These are phyloP conservation scores for Drosophila sechellia DNA, from an alignment of 1,140 invertebrate species.

Conservation along the genomic window DNA sequence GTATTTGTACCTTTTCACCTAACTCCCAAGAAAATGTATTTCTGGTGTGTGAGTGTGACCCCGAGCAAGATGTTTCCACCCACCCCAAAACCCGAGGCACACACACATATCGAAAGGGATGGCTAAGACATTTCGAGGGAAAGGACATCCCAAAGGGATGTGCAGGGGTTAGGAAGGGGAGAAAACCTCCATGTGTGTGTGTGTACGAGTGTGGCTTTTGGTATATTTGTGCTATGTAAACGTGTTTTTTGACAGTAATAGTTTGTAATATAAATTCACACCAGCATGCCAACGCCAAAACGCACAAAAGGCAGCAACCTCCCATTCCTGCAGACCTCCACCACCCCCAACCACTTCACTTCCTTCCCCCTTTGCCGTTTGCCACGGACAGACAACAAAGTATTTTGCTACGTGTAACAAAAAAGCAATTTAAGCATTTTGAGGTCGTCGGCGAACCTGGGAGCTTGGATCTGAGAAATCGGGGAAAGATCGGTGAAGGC, in stretches of 20 bases:
- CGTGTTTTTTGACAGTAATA: constrained; percentile 83
- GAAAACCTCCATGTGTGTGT: constrained; percentile 15
- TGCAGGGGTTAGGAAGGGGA: constrained; percentile 14
- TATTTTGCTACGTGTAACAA: constrained; percentile 83
- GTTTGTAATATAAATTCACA: constrained; percentile 84
- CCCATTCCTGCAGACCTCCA: constrained; percentile 6
- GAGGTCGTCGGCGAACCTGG: constrained; percentile 58
- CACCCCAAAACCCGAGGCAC: constrained; percentile 46
- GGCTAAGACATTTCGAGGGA: constrained; percentile 35
- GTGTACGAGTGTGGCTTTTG: constrained; percentile 32
- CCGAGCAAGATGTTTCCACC: constrained; percentile 67
- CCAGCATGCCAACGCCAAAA: constrained; percentile 73
- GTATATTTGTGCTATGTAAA: constrained; percentile 81
- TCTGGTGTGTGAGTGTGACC: constrained; percentile 32
- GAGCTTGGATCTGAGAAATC: constrained; percentile 2
- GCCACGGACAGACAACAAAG: constrained; percentile 68
- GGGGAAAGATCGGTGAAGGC: constrained; percentile 12
- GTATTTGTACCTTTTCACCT: too few relatives aligned
- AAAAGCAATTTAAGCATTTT: constrained; percentile 83
- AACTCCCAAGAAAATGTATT: background rate
- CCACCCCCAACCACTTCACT: background rate
- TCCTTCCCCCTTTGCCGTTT: background rate
- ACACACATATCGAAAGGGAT: constrained; percentile 10
- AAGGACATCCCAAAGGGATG: constrained; percentile 44
- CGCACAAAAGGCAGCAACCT: constrained; percentile 54